These are phyloP conservation scores for Epinotia bilunana DNA, from an alignment of 2,888 invertebrate species.

Conservation along the genomic window DNA sequence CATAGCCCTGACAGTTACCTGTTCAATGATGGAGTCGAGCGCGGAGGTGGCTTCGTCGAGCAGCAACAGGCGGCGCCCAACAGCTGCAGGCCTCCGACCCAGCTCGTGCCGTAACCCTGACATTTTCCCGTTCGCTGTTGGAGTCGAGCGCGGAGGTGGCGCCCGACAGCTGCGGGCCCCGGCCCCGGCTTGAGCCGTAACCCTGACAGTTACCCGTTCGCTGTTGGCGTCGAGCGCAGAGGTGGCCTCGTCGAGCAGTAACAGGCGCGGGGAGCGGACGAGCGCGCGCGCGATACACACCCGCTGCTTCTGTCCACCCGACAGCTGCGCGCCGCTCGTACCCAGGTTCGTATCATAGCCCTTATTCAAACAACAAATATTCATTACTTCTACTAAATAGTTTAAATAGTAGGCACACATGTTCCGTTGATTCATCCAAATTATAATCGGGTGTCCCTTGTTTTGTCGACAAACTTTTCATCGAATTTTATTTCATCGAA, in stretches of 20 bases:
- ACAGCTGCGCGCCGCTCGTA: conserved; percentile 85
- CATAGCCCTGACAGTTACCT: conserved; percentile 85
- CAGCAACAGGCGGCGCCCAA: conserved; percentile 87
- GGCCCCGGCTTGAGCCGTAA: conserved; percentile 86
- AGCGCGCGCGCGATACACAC: background rate
- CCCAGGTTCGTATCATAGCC: conserved; percentile 89
- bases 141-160: conserved; percentile 88
- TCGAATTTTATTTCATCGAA: too few species aligned
- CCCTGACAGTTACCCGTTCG: conserved; percentile 86
- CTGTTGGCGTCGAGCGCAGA: conserved; percentile 88
- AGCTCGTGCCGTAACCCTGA: conserved; percentile 87
- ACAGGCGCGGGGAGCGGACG: conserved; percentile 83
- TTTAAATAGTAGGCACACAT: background rate
- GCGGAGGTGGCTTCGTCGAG: conserved; percentile 89
- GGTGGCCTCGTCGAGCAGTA: conserved; percentile 89
- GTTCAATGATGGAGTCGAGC: conserved; percentile 88
- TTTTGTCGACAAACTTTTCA: too few species aligned
- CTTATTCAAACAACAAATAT: conserved; percentile 61
- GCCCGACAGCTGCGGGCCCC: conserved; percentile 86
- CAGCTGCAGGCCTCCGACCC: conserved; percentile 86
- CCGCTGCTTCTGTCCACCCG: conserved; percentile 87
- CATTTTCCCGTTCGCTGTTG: conserved; percentile 86
- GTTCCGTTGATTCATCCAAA: background rate
- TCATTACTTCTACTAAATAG: too few species aligned
- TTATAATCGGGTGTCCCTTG: too few species aligned